Percentiles rank a stretch among this genome's conserved stretches.
phyloP scores from a whole-genome alignment of 2,797 vertebrate genomes.

The Sebastes cheni region DNA sequence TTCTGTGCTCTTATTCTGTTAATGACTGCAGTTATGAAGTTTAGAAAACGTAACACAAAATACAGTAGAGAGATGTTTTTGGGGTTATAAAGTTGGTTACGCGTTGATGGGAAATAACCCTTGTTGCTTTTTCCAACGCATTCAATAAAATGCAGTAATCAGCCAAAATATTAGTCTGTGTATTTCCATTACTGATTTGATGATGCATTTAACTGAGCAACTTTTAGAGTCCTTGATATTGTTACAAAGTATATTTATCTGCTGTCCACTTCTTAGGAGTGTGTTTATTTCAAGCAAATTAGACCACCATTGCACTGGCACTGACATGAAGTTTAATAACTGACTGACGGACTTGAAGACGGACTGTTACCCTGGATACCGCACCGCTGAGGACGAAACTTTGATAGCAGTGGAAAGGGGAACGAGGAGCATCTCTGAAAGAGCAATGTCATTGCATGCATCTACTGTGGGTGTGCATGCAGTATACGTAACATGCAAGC shows the following conservation, averaged over 20 bases:
- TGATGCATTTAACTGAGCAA: neutral
- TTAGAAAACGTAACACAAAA: slow-evolving; percentile 29
- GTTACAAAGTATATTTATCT: neutral
- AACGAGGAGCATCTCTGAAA: neutral
- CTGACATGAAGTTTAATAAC: neutral
- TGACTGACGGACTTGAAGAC: neutral
- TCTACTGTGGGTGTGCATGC: neutral
- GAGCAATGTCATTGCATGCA: neutral
- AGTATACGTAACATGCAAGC: neutral
- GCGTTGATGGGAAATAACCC: slow-evolving; percentile 52
- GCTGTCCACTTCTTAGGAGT: neutral
- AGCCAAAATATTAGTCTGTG: slow-evolving; percentile 35
- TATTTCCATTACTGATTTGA: slow-evolving; percentile 4
- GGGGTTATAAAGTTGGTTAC: slow-evolving; percentile 39
- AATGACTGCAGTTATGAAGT: slow-evolving; percentile 6
- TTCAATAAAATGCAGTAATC: slow-evolving; percentile 81
- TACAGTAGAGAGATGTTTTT: slow-evolving; percentile 42
- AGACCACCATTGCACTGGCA: neutral
- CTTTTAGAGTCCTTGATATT: neutral
- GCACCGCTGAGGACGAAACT: neutral
- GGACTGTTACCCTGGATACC: neutral
- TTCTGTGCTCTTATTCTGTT: slow-evolving; percentile 45
- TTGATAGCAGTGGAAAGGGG: neutral
- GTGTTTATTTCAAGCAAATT: slow-evolving; percentile 3
- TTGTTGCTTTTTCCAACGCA: slow-evolving; percentile 65